These are phyloP conservation scores for Melolontha melolontha DNA, from an alignment of 2,888 invertebrate species.

Conservation along the genomic window DNA sequence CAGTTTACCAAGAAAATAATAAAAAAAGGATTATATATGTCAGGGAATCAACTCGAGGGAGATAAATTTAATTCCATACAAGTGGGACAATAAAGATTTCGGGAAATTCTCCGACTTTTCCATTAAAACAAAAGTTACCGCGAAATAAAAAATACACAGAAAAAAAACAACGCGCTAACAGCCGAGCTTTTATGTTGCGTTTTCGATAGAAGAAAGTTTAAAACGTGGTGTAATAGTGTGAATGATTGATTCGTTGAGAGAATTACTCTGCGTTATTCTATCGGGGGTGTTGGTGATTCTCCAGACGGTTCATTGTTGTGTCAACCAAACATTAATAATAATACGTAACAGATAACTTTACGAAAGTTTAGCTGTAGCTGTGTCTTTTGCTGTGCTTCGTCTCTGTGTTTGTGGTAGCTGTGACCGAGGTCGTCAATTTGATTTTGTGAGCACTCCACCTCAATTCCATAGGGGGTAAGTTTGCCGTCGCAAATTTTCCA, in stretches of 20 bases:
- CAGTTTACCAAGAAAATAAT: background rate
- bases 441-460: too few species aligned
- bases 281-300: conserved; percentile 23
- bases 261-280: conserved; percentile 6
- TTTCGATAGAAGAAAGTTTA: conserved; percentile 10
- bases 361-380: conserved; percentile 1
- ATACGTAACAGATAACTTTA: conserved; percentile 1
- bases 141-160: background rate
- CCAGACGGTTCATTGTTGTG: conserved; percentile 12
- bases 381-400: too few species aligned
- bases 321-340: conserved; percentile 24
- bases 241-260: conserved; percentile 27
- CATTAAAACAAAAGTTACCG: background rate
- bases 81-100: too few species aligned
- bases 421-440: too few species aligned
- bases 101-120: too few species aligned
- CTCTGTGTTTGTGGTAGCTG: too few species aligned
- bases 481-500: too few species aligned
- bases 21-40: background rate
- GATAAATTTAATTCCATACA: background rate
- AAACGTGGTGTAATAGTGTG: conserved; percentile 27
- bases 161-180: conserved; percentile 1
- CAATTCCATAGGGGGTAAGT: too few species aligned
- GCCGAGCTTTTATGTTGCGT: conserved; percentile 19
- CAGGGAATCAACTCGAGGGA: background rate